These are phyloP conservation scores for Pogonophryne albipinna DNA, from an alignment of 2,797 vertebrate genomes.

Conservation along the genomic window DNA sequence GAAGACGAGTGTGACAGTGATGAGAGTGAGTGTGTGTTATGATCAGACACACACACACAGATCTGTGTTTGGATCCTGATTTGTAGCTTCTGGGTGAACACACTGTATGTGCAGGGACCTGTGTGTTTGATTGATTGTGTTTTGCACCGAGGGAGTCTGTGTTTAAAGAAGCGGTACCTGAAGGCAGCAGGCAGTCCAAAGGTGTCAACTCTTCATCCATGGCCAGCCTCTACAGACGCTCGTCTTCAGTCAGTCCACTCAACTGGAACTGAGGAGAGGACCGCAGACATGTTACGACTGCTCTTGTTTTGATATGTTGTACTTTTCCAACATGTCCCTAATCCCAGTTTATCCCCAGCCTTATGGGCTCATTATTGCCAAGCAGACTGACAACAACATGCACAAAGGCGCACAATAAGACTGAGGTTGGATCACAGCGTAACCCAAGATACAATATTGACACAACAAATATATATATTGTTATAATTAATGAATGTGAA, in stretches of 20 bases:
- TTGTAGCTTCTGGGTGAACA: conserved; percentile 12
- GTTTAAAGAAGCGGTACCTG: conserved; percentile 72
- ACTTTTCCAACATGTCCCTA: background rate
- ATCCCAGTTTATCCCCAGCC: background rate
- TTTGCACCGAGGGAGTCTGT: conserved; percentile 9
- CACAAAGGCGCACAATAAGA: background rate
- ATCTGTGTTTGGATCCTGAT: background rate
- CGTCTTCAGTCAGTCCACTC: conserved; percentile 49
- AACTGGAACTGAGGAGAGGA: conserved; percentile 53
- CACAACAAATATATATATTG: background rate
- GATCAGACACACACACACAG: conserved; percentile 39
- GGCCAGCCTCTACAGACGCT: conserved; percentile 39
- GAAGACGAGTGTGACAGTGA: conserved; percentile 60
- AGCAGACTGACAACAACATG: background rate
- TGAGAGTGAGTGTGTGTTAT: conserved; percentile 46
- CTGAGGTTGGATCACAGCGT: background rate
- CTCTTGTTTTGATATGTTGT: background rate
- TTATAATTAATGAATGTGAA: background rate
- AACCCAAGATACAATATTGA: background rate
- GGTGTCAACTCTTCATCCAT: conserved; percentile 82
- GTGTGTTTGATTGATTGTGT: conserved; percentile 33
- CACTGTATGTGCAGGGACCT: background rate
- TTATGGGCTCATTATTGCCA: conserved; percentile 7
- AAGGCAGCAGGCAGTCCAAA: conserved; percentile 84
- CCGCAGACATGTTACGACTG: conserved; percentile 15